Evolutionary conservation across 2,888 invertebrate species (phyloP).

Genomic region (Agonopterix subpropinquella): DNA sequence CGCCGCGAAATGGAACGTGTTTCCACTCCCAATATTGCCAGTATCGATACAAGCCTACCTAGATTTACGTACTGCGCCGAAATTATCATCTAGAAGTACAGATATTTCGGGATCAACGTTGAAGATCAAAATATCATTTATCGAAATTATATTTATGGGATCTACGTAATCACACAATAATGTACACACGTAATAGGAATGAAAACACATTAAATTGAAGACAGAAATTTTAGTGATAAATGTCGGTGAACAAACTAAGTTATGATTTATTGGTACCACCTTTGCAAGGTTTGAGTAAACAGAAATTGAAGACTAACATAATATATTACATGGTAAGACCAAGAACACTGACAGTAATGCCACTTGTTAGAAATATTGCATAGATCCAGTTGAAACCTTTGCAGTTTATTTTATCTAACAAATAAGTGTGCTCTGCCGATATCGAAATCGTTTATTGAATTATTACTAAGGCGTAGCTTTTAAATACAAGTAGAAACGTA

Average conservation of each 20-base stretch:
- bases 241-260: slow-evolving; percentile 31
- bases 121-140: too few species aligned
- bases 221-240: slow-evolving; percentile 15
- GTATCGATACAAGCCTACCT: slow-evolving; percentile 11
- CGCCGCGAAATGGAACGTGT: slow-evolving; percentile 62
- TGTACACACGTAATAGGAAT: neutral
- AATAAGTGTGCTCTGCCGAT: too few species aligned
- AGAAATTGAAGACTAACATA: neutral
- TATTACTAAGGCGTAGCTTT: too few species aligned
- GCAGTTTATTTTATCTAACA: too few species aligned
- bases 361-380: too few species aligned
- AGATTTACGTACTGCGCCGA: slow-evolving; percentile 5
- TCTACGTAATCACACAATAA: neutral
- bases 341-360: too few species aligned
- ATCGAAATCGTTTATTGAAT: too few species aligned
- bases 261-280: slow-evolving; percentile 31
- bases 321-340: too few species aligned
- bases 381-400: too few species aligned
- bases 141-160: neutral
- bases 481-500: too few species aligned
- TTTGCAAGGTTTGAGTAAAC: neutral
- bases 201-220: neutral
- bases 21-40: slow-evolving; percentile 50
- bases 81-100: neutral
- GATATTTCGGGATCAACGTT: neutral